A percentile compares a stretch with the other conserved stretches of the same genome.
Conservation (phyloP, 2,797 vertebrate genomes). For the Sebastes iracundus region DNA sequence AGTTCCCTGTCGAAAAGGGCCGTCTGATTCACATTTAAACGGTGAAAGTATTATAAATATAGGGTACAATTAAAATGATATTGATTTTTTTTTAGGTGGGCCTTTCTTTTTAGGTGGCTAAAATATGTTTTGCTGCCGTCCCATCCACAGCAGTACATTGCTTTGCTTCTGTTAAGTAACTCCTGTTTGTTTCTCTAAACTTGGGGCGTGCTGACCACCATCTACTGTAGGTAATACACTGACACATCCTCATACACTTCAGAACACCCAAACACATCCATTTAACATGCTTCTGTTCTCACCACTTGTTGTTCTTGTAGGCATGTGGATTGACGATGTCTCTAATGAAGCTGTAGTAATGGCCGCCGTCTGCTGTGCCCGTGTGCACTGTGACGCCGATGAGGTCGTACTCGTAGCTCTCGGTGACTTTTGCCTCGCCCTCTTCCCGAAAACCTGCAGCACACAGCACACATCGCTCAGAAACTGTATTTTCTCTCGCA, state of each 20-base stretch:
- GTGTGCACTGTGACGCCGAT: slow-evolving; percentile 98
- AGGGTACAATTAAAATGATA: too few species aligned
- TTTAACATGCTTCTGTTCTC: slow-evolving; percentile 48
- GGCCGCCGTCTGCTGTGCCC: slow-evolving; percentile 96
- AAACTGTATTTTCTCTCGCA: too few species aligned
- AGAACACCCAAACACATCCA: accelerated
- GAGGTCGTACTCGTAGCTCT: slow-evolving; percentile 98
- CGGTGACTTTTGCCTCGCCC: slow-evolving; percentile 84
- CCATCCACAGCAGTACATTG: too few species aligned
- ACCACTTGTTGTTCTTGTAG: slow-evolving; percentile 99
- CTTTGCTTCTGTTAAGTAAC: accelerated
- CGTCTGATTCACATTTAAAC: too few species aligned
- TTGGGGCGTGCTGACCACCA: accelerated
- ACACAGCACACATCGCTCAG: accelerated
- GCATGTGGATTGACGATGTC: slow-evolving; percentile 97
- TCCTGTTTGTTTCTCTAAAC: too few species aligned
- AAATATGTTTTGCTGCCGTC: too few species aligned
- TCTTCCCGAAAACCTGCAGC: slow-evolving; percentile 91
- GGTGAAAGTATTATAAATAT: too few species aligned
- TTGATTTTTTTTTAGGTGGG: too few species aligned
- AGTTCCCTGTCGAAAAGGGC: too few species aligned
- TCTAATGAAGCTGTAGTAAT: slow-evolving; percentile 98
- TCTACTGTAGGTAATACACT: too few species aligned
- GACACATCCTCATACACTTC: too few species aligned
- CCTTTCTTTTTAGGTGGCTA: too few species aligned